Base-by-base conservation (phyloP, 2,888 invertebrate species). In the Hypselothyrea guttata region DNA sequence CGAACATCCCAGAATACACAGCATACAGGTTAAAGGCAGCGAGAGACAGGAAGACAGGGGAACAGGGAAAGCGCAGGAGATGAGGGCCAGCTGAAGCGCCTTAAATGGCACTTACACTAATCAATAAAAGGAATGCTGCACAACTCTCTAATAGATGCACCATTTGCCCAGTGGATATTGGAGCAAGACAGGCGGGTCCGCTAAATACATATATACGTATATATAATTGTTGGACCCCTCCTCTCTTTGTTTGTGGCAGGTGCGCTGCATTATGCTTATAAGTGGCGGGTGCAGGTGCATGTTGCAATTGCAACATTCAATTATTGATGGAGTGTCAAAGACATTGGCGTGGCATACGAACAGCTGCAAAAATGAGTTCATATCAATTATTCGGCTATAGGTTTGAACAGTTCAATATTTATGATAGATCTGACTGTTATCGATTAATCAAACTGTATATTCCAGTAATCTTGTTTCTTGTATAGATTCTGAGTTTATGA, bases 31-130 rank as follows among this genome's bases (percentile, higher is more conserved):
- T 34, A 27, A 45, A 55, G 34, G 42, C 22, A 35, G 15, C 18
- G 8, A 30, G 40, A 42, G 28, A 31, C 13, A 27, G 33, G 28
- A 34, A 9, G 13, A 34, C 11, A 33, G 28, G 1, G 28, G 3
- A 28, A 7, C 22, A 22, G 22, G 22, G 4, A 22, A 22, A 3
- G 22, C 22, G 4, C 33, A 33, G 33, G 12, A 33, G 16, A 22
- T 9, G 15, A 31, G 27, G 46, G 12, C 11, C 47, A 40, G 56
- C 52, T 42, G 55, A 55, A 53, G 44, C 40, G 60, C 63, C 53
- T 48, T 70, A 57, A 81, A 82, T 65, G 60, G 47, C 70, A 84
- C 64, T 73, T 81, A 61, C 71, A 77, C 75, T 74, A 84, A 78
- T 84, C 82, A 78, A 78, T 84, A 84, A 71, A 66, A 44, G 60